phyloP scores from a whole-genome alignment of 1,140 invertebrate species.

The Drosophila ogumai region DNA sequence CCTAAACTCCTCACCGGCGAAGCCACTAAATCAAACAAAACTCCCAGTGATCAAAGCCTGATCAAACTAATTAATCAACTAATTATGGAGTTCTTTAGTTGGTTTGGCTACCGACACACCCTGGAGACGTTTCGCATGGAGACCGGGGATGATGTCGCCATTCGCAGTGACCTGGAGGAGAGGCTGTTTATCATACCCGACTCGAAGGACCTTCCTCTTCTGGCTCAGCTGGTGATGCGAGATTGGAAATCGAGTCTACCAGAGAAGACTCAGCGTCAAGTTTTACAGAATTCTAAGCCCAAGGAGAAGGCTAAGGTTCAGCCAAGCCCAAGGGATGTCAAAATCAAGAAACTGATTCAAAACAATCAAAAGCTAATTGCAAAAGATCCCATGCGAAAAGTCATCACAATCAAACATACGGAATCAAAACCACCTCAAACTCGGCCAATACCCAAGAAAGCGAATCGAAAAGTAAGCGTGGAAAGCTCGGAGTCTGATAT shows the following conservation, averaged over 20 bases:
- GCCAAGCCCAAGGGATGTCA: background rate
- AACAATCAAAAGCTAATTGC: slow-evolving; percentile 21
- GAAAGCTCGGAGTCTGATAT: slow-evolving; percentile 29
- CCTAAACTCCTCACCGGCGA: slow-evolving; percentile 26
- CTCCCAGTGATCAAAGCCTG: slow-evolving; percentile 4
- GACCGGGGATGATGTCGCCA: slow-evolving; percentile 22
- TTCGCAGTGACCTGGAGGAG: slow-evolving; percentile 36
- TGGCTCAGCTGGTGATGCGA: slow-evolving; percentile 53
- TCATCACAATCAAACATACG: background rate
- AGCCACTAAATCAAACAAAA: background rate
- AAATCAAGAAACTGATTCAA: slow-evolving; percentile 6
- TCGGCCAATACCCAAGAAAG: background rate
- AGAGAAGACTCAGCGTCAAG: background rate
- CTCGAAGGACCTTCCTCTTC: slow-evolving; percentile 49
- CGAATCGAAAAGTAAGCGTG: background rate
- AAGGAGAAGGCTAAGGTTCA: background rate
- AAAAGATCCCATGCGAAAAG: background rate
- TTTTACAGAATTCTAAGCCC: background rate
- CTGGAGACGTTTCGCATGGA: slow-evolving; percentile 66
- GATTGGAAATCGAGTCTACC: background rate
- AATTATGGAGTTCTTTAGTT: slow-evolving; percentile 66
- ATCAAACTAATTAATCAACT: slow-evolving; percentile 56
- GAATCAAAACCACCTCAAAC: background rate
- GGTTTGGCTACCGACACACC: slow-evolving; percentile 71
- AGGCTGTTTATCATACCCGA: slow-evolving; percentile 8